Evolutionary conservation across 2,888 invertebrate species (phyloP).

Genomic region (Seladonia tumulorum): DNA sequence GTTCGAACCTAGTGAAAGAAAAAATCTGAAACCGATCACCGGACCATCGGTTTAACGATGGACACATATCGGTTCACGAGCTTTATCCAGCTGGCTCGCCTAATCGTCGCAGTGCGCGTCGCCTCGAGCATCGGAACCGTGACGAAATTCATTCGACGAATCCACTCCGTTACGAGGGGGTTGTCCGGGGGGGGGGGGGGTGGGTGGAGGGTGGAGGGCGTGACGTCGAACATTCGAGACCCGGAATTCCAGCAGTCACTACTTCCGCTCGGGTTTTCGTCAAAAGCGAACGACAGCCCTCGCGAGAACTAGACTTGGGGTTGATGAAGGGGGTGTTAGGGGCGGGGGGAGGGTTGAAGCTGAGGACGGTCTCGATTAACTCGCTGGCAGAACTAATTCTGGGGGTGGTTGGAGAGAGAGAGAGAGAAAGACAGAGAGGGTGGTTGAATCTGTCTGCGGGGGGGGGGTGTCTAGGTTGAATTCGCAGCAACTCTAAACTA

Average conservation of each 20-base stretch:
- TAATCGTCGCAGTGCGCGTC: background rate
- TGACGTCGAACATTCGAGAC: slow-evolving; percentile 14
- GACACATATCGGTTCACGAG: background rate
- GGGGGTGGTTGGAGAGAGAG: background rate
- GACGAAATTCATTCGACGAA: background rate
- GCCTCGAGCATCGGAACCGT: slow-evolving; percentile 22
- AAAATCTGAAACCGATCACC: background rate
- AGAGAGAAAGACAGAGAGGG: background rate
- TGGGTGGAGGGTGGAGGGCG: background rate
- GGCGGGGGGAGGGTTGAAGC: background rate
- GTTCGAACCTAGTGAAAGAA: background rate
- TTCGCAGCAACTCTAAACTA: slow-evolving; percentile 49
- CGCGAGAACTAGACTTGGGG: slow-evolving; percentile 16
- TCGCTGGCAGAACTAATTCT: slow-evolving; percentile 43
- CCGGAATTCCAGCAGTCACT: slow-evolving; percentile 29
- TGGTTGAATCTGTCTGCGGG: background rate
- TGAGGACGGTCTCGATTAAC: slow-evolving; percentile 30
- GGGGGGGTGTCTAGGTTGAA: slow-evolving; percentile 22
- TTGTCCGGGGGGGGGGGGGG: background rate
- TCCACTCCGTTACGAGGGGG: background rate
- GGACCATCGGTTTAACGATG: too few relatives aligned
- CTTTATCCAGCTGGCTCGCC: background rate
- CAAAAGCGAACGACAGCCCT: slow-evolving; percentile 15
- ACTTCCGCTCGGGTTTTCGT: slow-evolving; percentile 12
- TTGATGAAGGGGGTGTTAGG: background rate